A percentile compares a stretch with the other conserved stretches of the same genome.
Conservation (phyloP, 2,888 invertebrate genomes). For the Drosophila borborema region DNA sequence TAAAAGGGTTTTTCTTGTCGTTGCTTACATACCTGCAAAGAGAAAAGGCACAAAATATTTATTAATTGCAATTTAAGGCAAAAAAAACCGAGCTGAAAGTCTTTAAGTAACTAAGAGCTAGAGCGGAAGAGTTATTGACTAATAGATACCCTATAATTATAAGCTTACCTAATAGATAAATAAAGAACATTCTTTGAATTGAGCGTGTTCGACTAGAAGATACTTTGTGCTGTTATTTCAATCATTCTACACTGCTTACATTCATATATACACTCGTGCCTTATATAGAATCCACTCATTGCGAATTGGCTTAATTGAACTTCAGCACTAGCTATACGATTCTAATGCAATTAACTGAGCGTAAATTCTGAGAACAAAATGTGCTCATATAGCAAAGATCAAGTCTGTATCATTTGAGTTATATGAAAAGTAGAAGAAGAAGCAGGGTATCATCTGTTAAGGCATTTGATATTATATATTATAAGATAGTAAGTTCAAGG, state of each 20-base stretch:
- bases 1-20: slow-evolving; percentile 4
- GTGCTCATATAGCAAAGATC: not conserved
- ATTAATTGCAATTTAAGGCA: slow-evolving; percentile 35
- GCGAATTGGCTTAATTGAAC: not conserved
- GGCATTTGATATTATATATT: too few relatives aligned
- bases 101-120: not conserved
- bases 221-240: not conserved
- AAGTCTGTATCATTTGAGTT: not conserved
- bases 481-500: too few relatives aligned
- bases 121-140: not conserved
- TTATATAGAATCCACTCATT: not conserved
- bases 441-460: too few relatives aligned
- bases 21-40: slow-evolving; percentile 65
- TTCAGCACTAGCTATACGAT: not conserved
- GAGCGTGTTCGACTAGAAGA: not conserved
- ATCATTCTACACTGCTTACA: too few relatives aligned
- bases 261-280: not conserved
- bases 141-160: not conserved
- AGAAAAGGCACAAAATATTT: slow-evolving; percentile 20
- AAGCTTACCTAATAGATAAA: too few relatives aligned
- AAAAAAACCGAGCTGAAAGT: not conserved
- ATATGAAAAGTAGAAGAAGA: not conserved
- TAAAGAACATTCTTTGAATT: too few relatives aligned
- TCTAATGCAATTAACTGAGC: not conserved
- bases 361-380: not conserved